Conservation (phyloP, 2,113 vertebrate genomes). For the Scomber japonicus region DNA sequence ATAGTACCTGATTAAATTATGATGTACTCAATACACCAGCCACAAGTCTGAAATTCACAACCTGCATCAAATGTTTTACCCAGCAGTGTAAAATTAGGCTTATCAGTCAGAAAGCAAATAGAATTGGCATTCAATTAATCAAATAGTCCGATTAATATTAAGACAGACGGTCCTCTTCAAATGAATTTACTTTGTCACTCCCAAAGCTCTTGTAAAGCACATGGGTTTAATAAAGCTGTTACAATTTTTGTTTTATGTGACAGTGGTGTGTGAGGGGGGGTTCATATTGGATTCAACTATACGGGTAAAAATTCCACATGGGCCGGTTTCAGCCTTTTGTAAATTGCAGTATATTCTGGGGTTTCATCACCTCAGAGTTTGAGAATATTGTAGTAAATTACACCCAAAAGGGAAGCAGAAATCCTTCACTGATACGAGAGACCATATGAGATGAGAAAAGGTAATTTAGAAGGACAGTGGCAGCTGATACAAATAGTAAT, state of each 20-base stretch:
- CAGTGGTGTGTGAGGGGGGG: background rate
- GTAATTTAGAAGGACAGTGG: no score
- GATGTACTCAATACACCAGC: constrained; percentile 7
- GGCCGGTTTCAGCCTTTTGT: no score
- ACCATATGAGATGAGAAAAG: no score
- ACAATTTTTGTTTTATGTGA: constrained; percentile 14
- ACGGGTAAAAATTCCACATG: no score
- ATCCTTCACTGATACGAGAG: no score
- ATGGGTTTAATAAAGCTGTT: constrained; percentile 3
- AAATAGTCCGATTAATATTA: constrained; percentile 44
- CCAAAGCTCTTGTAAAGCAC: background rate
- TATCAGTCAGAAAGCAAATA: constrained; percentile 22
- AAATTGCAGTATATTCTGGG: no score
- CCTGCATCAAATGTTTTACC: background rate
- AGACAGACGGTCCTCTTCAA: constrained; percentile 8
- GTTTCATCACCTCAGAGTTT: no score
- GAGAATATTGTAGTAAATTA: no score
- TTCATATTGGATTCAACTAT: no score
- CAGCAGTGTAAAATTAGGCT: constrained; percentile 18
- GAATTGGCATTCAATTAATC: constrained; percentile 60
- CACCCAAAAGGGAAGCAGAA: no score
- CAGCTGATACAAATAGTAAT: no score
- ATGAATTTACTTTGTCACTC: constrained; percentile 12
- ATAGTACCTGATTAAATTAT: constrained; percentile 9
- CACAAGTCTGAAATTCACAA: background rate